Conservation (phyloP, 2,797 vertebrate genomes). For the Pterois miles region DNA sequence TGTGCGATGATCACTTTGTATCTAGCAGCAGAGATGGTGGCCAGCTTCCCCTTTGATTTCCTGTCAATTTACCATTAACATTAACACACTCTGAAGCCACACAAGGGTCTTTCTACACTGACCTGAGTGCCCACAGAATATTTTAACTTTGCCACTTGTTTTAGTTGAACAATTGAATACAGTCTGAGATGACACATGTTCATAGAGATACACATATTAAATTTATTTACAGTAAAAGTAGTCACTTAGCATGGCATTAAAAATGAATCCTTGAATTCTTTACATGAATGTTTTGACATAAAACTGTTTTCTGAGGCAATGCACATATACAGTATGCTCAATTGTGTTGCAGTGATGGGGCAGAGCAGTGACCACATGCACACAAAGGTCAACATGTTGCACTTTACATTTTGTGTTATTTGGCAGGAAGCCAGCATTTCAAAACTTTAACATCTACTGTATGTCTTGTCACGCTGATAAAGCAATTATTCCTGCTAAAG, state of each 20-base stretch:
- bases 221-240: background rate
- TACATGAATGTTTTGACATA: background rate
- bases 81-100: background rate
- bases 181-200: background rate
- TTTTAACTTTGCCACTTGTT: background rate
- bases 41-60: constrained; percentile 9
- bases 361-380: background rate
- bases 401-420: background rate
- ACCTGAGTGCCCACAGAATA: background rate
- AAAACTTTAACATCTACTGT: background rate
- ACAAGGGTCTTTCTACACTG: background rate
- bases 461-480: too few relatives aligned
- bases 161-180: background rate
- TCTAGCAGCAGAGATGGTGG: background rate
- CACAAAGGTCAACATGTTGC: background rate
- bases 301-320: background rate
- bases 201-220: background rate
- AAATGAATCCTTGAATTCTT: background rate
- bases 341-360: background rate
- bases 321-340: background rate
- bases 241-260: background rate
- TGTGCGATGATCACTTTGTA: background rate
- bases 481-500: background rate
- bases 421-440: background rate
- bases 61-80: background rate